These are phyloP conservation scores for Sinocyclocheilus rhinocerous DNA, from an alignment of 2,113 vertebrate species.

Conservation along the genomic window DNA sequence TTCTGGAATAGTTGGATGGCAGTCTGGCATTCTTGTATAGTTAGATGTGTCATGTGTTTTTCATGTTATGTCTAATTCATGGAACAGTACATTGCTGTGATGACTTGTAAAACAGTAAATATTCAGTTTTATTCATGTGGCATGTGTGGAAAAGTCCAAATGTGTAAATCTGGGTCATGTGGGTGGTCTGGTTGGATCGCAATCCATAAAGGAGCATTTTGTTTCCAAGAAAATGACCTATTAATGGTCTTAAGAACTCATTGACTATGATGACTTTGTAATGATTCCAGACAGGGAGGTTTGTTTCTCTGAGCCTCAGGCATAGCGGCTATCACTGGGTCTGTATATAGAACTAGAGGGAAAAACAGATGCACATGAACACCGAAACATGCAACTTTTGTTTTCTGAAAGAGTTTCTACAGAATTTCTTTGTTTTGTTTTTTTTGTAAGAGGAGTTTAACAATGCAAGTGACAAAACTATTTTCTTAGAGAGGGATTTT, in stretches of 20 bases:
- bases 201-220: not conserved
- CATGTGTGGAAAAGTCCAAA: not conserved
- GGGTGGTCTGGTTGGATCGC: not conserved
- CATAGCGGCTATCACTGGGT: not conserved
- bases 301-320: not conserved
- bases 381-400: not conserved
- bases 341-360: not conserved
- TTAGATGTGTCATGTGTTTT: not conserved
- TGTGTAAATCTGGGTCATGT: not conserved
- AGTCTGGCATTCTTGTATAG: not conserved
- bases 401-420: not conserved
- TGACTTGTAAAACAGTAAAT: not conserved
- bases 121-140: not conserved
- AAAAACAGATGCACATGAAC: not conserved
- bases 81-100: not conserved
- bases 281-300: not conserved
- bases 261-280: not conserved
- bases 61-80: not conserved
- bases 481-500: not conserved
- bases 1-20: no score
- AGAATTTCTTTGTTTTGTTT: no score
- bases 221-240: not conserved
- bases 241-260: not conserved
- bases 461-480: not conserved
- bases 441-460: no score